Base-by-base conservation (phyloP, 2,113 vertebrate species). In the Rhodinocichla rosea region DNA sequence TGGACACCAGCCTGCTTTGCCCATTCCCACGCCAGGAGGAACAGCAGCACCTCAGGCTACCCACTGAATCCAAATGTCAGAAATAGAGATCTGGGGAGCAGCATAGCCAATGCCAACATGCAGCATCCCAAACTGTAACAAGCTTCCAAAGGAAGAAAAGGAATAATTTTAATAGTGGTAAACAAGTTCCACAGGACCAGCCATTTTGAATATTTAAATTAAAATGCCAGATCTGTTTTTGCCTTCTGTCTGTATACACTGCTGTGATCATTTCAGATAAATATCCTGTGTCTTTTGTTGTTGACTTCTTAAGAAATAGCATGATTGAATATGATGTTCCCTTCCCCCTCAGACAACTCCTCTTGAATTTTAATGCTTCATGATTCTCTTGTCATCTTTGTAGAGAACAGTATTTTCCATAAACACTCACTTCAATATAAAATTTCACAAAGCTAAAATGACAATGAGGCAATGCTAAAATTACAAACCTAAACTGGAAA, bases 331-430 rank as follows among this genome's bases (percentile, higher is more conserved):
- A 90, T 39, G 85, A 94, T 88, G 42, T 42, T 88, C 37, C 49
- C 55, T 64, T 76, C 74, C 71, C 59, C 50, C n/a, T 91, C 55
- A 82, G 79, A 94, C 35, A 90, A 69, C 21, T 88, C 39, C 27
- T 78, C 68, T 83, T 90, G 90, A 88, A 95, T 93, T 95, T 88
- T 87, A 94, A 93, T 68, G 47, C 32, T 68, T 90, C 70, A 4
- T 56, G 68, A 86, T 83, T 70, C 79, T 94, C 71, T 75, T 86
- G 68, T 37, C 39, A 37, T 86, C 64, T 67, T 94, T 57, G 64
- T 35, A 90, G 56, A 83, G 44, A 86, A 87, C 20, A 59, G 52
- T 77, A 32, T 74, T 94, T 95, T 90, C 67, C 50, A 64, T 42
- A 87, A 92, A 90, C 20, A 30, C 6, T 74, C 33, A 42, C 44